Evolutionary conservation across 2,888 invertebrate genomes (phyloP), one percentile per base, ranked within the genome.

Genomic region (Fragum fragum): DNA sequence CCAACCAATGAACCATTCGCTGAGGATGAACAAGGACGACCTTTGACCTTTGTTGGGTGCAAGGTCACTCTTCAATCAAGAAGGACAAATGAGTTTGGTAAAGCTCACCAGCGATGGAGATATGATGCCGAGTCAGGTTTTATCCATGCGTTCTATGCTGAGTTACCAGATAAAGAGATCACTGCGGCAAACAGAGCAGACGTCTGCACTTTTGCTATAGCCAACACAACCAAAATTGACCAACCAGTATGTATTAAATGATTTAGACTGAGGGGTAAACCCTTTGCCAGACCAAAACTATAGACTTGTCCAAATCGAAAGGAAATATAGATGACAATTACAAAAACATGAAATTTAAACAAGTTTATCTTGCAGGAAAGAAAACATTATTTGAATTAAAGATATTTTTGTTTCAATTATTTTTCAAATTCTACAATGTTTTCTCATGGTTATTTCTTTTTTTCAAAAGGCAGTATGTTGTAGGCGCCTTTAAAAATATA

Each of bases 131-230:
- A 91, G 75, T 91, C 92, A 5, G 93, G 93, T 36, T 89, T 91
- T 59, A 91, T 94, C 28, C 87, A 90, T 69, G 93, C 94, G 5
- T 94, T 94, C 76, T 85, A 89, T 74, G 90, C 94, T 5, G 90
- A 93, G 69, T 76, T 86, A n/a, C 89, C 90, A n/a, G 94, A 94
- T 78, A 94, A 92, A 87, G 94, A 94, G 86, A 93, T 94, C 23
- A 94, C 94, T 0, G 93, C 94, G 14, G 94, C 94, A 14, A 94
- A 93, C 86, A 91, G 90, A 76, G 93, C 92, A 2, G 93, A 93
- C 86, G 93, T 94, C 16, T 94, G 94, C 85, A 94, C 94, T 0
- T 93, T 89, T 81, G 90, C 94, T 71, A 93, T 94, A 36, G 87
- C 92, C 29, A 89, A 90, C 76, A 89, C 88, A 26, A 90, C 89